Evolutionary conservation across 2,113 vertebrate species (phyloP).

Genomic region (Hirundichthys speculiger): DNA sequence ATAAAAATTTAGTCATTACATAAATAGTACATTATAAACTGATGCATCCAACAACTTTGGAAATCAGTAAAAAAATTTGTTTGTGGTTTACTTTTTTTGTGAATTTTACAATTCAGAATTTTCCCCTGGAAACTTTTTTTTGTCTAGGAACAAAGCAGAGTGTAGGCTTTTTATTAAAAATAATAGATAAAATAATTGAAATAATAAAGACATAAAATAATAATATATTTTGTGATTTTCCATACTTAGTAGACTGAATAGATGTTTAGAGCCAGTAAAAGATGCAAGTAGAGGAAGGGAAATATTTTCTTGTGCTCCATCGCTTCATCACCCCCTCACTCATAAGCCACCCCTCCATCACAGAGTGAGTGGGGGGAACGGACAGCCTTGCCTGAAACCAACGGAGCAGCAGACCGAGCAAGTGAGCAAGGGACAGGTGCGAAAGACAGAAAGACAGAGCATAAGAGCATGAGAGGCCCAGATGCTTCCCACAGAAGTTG

Average conservation of each 20-base stretch:
- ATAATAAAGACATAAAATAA: too few species aligned
- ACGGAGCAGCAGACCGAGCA: conserved; percentile 17
- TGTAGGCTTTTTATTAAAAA: too few species aligned
- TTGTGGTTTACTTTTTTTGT: too few species aligned
- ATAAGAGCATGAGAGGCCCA: conserved; percentile 34
- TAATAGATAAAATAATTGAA: too few species aligned
- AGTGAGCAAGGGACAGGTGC: conserved; percentile 43
- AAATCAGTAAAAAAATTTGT: too few species aligned
- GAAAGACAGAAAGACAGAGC: conserved; percentile 36
- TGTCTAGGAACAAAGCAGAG: too few species aligned
- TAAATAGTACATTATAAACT: too few species aligned
- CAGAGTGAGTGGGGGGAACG: conserved; percentile 66
- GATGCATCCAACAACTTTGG: too few species aligned
- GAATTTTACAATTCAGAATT: too few species aligned
- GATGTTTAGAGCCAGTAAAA: conserved; percentile 23
- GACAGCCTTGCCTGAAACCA: conserved; percentile 13
- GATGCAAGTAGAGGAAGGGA: conserved; percentile 15
- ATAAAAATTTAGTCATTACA: too few species aligned
- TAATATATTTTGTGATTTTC: too few species aligned
- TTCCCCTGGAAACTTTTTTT: too few species aligned
- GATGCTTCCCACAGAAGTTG: conserved; percentile 36
- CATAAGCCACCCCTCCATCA: conserved; percentile 71
- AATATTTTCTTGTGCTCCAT: conserved; percentile 28
- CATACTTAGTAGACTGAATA: background rate
- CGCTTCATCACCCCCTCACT: conserved; percentile 65